These are phyloP conservation scores for Sanderia malayensis DNA, from an alignment of 30 jellyfish, hydroid and myxozoan genomes.

Conservation along the genomic window DNA sequence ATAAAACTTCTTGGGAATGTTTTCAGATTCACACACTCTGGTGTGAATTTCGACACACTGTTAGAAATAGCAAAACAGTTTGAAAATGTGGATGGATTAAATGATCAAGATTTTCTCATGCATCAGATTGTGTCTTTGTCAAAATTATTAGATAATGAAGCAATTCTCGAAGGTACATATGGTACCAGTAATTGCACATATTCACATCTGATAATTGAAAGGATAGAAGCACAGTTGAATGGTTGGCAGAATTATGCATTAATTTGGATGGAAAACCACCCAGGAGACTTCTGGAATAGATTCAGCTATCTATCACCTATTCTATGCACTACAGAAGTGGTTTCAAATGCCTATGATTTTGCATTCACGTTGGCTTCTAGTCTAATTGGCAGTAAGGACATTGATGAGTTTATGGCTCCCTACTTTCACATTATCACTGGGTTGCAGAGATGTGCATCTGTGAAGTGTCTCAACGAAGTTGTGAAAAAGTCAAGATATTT, in stretches of 20 bases:
- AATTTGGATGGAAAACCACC: neutral
- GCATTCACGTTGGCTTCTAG: too few species aligned
- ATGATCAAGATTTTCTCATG: neutral
- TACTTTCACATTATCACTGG: neutral
- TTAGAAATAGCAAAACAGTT: neutral
- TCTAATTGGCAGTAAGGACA: neutral
- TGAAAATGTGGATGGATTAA: neutral
- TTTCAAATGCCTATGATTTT: neutral
- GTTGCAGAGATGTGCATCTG: neutral
- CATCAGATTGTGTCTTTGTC: neutral
- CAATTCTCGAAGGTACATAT: neutral
- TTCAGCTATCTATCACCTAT: slow-evolving; percentile 8
- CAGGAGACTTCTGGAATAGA: neutral
- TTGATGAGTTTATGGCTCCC: neutral
- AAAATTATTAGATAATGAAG: neutral
- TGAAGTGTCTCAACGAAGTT: neutral
- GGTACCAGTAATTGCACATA: neutral
- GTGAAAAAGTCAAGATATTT: neutral
- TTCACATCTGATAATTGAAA: neutral
- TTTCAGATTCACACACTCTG: neutral
- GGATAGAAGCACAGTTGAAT: slow-evolving; percentile 1
- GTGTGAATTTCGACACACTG: neutral
- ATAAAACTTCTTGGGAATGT: neutral
- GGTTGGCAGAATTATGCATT: slow-evolving; percentile 21
- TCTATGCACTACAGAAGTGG: slow-evolving; percentile 9